phyloP scores from a whole-genome alignment of 1,140 invertebrate species.

The Drosophila seguyi region DNA sequence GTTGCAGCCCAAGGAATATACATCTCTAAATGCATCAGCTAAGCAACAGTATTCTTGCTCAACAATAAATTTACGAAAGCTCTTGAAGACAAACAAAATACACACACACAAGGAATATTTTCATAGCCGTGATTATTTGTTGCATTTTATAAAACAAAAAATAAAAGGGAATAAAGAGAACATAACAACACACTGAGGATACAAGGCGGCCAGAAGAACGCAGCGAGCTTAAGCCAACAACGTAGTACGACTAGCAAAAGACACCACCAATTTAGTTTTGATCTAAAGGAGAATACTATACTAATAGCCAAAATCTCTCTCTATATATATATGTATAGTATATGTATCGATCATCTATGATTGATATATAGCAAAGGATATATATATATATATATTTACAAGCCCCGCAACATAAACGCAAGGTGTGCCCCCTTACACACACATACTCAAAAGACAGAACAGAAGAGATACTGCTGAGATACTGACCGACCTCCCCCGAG shows the following conservation, averaged over 20 bases:
- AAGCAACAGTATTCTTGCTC: slow-evolving; percentile 82
- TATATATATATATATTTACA: slow-evolving; percentile 66
- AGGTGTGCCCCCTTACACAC: slow-evolving; percentile 11
- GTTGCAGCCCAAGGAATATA: slow-evolving; percentile 61
- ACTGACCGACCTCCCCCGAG: slow-evolving; percentile 23
- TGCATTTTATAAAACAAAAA: slow-evolving; percentile 60
- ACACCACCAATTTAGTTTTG: slow-evolving; percentile 82
- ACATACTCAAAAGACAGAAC: slow-evolving; percentile 28
- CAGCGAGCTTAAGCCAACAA: slow-evolving; percentile 59
- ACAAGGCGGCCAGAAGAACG: slow-evolving; percentile 28
- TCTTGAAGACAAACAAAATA: slow-evolving; percentile 33
- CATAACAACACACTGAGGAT: slow-evolving; percentile 13
- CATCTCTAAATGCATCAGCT: slow-evolving; percentile 48
- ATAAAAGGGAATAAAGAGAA: neutral
- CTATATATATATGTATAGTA: slow-evolving; percentile 63
- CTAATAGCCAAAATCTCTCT: slow-evolving; percentile 71
- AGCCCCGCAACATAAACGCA: slow-evolving; percentile 26
- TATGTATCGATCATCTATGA: slow-evolving; percentile 61
- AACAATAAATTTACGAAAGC: slow-evolving; percentile 61
- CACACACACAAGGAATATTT: slow-evolving; percentile 31
- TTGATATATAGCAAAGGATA: slow-evolving; percentile 59
- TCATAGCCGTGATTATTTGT: slow-evolving; percentile 73
- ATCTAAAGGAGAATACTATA: slow-evolving; percentile 36
- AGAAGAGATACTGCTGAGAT: slow-evolving; percentile 32
- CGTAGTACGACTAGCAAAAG: slow-evolving; percentile 81